These are phyloP conservation scores for Pungitius pungitius DNA, from an alignment of 2,113 vertebrate genomes.

Conservation along the genomic window DNA sequence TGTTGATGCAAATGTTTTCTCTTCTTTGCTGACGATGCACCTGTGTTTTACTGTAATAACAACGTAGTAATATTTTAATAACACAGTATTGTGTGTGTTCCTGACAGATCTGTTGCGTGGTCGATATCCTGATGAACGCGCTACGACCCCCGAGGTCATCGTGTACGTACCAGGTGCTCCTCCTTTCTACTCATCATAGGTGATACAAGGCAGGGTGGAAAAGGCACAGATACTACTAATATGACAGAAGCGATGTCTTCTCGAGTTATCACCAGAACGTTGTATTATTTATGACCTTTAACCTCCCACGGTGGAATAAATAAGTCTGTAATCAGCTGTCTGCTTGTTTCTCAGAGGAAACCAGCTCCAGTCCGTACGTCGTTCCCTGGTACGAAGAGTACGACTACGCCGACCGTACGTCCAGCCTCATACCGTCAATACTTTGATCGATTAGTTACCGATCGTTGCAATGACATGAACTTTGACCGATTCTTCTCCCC, in stretches of 20 bases:
- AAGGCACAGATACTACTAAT: too few relatives aligned
- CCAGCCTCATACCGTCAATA: background rate
- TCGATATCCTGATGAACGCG: constrained; percentile 17
- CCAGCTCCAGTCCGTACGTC: constrained; percentile 40
- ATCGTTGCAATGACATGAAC: background rate
- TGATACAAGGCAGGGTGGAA: background rate
- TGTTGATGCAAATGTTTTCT: background rate
- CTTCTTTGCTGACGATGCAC: background rate
- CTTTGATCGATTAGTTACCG: too few relatives aligned
- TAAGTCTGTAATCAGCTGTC: background rate
- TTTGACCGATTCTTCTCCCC: constrained; percentile 5
- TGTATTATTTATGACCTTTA: too few relatives aligned
- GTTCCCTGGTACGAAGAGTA: constrained; percentile 82
- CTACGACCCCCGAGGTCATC: constrained; percentile 67
- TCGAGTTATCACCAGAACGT: too few relatives aligned
- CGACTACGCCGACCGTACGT: constrained; percentile 80
- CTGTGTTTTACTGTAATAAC: background rate
- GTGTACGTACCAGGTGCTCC: constrained; percentile 78
- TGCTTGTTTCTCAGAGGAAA: constrained; percentile 68
- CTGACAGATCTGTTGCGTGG: constrained; percentile 44
- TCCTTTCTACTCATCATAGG: background rate
- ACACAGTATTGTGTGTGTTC: background rate
- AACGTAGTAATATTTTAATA: background rate
- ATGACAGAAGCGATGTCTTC: too few relatives aligned
- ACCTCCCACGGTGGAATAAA: background rate